phyloP scores from a whole-genome alignment of 2,113 vertebrate species.

The Prietella phreatophila region DNA sequence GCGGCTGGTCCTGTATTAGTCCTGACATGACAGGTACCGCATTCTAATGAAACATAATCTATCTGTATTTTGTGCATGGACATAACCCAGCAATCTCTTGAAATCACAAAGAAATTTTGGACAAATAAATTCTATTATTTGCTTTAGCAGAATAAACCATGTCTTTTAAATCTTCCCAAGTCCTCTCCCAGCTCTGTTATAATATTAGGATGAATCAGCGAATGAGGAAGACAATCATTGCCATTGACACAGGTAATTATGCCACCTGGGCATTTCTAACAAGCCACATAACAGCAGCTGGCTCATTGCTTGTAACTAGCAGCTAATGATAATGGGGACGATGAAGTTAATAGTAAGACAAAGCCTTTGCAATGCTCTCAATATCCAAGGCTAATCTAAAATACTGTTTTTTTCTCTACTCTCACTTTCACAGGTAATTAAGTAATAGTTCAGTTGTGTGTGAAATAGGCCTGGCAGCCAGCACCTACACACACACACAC shows the following conservation, averaged over 20 bases:
- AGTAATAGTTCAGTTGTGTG: constrained; percentile 63
- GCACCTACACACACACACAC: constrained; percentile 39
- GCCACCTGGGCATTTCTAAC: constrained; percentile 70
- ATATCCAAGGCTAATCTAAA: constrained; percentile 68
- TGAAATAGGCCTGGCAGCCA: constrained; percentile 63
- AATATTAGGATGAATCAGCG: constrained; percentile 65
- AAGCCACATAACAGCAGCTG: constrained; percentile 70
- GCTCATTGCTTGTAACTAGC: constrained; percentile 65
- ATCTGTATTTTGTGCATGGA: background rate
- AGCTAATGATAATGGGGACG: constrained; percentile 67
- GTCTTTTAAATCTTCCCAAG: background rate
- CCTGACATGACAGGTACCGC: background rate
- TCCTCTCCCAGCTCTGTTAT: constrained; percentile 46
- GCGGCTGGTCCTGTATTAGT: background rate
- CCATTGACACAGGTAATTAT: constrained; percentile 72
- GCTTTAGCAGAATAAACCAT: background rate
- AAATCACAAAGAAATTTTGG: background rate
- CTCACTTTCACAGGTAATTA: constrained; percentile 67
- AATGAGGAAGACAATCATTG: constrained; percentile 65
- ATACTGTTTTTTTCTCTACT: constrained; percentile 54
- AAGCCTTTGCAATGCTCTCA: constrained; percentile 62
- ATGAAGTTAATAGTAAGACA: constrained; percentile 65
- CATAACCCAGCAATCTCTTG: no score
- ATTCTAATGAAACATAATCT: background rate
- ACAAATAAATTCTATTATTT: background rate